These are phyloP conservation scores for Malurus cyaneus DNA, from an alignment of 2,113 vertebrate genomes.

Conservation along the genomic window DNA sequence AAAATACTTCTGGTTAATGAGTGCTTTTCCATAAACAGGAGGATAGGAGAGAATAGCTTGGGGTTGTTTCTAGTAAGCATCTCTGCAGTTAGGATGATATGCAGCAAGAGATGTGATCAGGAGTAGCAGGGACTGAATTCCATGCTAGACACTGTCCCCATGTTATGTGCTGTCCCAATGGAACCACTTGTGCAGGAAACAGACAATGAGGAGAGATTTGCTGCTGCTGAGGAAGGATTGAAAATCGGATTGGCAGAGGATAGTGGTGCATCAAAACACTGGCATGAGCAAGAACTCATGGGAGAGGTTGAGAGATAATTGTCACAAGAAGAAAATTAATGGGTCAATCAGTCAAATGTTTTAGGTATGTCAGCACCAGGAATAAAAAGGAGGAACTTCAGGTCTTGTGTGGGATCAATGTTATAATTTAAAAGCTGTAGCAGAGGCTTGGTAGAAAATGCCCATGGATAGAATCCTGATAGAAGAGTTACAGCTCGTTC, in stretches of 20 bases:
- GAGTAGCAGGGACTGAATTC: neutral
- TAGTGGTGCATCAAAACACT: neutral
- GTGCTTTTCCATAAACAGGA: slow-evolving; percentile 69
- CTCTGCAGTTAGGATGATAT: slow-evolving; percentile 12
- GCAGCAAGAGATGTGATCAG: neutral
- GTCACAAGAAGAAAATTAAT: neutral
- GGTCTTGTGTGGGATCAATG: neutral
- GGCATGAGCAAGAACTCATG: neutral
- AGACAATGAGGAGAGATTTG: neutral
- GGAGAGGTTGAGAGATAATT: neutral
- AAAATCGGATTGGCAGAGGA: neutral
- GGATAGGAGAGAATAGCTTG: neutral
- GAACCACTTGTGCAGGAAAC: neutral
- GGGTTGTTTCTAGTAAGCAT: neutral
- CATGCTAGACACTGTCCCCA: fast-evolving
- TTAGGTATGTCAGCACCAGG: neutral
- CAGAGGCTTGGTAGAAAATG: neutral
- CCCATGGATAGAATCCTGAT: neutral
- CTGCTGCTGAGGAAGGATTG: neutral
- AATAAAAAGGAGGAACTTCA: neutral
- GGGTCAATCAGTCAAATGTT: neutral
- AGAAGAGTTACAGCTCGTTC: neutral
- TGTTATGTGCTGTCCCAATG: neutral
- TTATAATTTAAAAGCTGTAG: neutral
- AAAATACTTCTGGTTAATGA: slow-evolving; percentile 66